Conservation (phyloP, 2,888 invertebrate genomes). For the Agriopis leucophaearia region DNA sequence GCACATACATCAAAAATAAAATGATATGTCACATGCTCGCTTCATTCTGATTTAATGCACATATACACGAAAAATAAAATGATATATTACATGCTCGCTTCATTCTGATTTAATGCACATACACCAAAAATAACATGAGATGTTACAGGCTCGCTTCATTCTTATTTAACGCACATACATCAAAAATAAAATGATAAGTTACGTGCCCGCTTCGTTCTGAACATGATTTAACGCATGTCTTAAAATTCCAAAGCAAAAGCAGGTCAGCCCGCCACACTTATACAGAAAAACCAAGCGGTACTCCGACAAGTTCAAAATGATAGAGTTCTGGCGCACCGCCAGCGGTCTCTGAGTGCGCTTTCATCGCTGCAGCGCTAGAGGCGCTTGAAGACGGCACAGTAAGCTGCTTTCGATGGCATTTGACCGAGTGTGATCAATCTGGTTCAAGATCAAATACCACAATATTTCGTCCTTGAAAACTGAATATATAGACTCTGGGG, state of each 20-base stretch:
- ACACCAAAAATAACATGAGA: too few relatives aligned
- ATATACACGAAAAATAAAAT: too few relatives aligned
- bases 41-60: too few relatives aligned
- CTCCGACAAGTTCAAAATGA: slow-evolving; percentile 43
- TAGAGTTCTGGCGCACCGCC: slow-evolving; percentile 45
- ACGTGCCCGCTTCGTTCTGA: too few relatives aligned
- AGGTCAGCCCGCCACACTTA: slow-evolving; percentile 31
- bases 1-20: too few relatives aligned
- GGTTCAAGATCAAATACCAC: slow-evolving; percentile 13
- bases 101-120: too few relatives aligned
- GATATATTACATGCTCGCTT: too few relatives aligned
- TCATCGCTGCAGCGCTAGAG: slow-evolving; percentile 36
- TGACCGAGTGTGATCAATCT: slow-evolving; percentile 34
- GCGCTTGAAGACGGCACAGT: slow-evolving; percentile 36
- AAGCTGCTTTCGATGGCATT: slow-evolving; percentile 44
- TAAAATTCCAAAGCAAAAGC: slow-evolving; percentile 8
- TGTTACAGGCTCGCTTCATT: too few relatives aligned
- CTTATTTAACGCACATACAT: too few relatives aligned
- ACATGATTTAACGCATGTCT: not conserved
- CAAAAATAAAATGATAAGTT: too few relatives aligned
- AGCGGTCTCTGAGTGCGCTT: slow-evolving; percentile 41
- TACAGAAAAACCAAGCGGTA: slow-evolving; percentile 42
- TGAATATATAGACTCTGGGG: too few relatives aligned
- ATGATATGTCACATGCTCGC: too few relatives aligned
- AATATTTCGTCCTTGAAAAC: slow-evolving; percentile 2